Evolutionary conservation across 2,888 invertebrate species (phyloP), one percentile per base, ranked within the genome.

Genomic region (Dryobotodes eremita): DNA sequence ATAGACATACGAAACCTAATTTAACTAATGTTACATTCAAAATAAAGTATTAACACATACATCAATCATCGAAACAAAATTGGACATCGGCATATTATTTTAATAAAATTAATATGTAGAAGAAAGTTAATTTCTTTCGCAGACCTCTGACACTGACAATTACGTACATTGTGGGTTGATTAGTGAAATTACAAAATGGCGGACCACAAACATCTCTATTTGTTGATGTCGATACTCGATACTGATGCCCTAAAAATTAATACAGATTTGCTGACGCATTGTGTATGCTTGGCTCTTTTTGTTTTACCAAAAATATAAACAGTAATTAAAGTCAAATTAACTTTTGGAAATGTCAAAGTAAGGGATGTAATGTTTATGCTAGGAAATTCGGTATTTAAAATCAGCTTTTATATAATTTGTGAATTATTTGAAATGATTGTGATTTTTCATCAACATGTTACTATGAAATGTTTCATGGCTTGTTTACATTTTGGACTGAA

Each of bases 101-200:
- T 87, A 90, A 86, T 86, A 85, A 89, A 89, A 89, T 87, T 87
- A 83, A 83, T 85, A 80, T 71, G 77, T 82, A 86, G 82, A 87
- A 90, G 89, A 92, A 90, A 92, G 87, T 86, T 86, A 84, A 87
- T 88, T 83, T 88, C 70, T 79, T 72, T 76, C 61, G 75, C 36
- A 50, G 92, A 94, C 94, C 94, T 94, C 84, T 94, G 94, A 94
- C 94, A 89, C 85, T 75, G 79, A 88, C 92, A 94, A 95, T 94
- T 95, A 94, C 85, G 90, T 88, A 89, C 89, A 94, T 94, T 95
- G 94, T 94, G 82, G 76, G 82, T 77, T 88, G 86, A 89, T 90
- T 89, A 86, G 86, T 86, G 85, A 89, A 90, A 90, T 90, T 91
- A 91, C 89, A 88, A 90, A 36, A 89, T 87, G 80, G 71, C 77